These are phyloP conservation scores for Siniperca chuatsi DNA, from an alignment of 2,113 vertebrate genomes.

Conservation along the genomic window DNA sequence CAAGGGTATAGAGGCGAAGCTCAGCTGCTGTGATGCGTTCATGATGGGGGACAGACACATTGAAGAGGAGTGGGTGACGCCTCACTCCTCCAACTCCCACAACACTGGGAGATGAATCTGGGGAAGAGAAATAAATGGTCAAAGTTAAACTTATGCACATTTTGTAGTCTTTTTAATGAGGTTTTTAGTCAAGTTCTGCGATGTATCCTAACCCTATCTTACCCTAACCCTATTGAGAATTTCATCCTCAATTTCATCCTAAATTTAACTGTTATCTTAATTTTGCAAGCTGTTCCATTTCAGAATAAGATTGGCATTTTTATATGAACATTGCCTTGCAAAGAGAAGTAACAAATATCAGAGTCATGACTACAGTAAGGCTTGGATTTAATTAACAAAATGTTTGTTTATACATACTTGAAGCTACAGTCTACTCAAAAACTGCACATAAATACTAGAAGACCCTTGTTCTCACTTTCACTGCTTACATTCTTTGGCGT, in stretches of 20 bases:
- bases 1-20: constrained; percentile 93
- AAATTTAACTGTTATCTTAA: not conserved
- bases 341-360: not conserved
- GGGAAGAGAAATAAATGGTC: not conserved
- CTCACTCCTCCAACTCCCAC: constrained; percentile 84
- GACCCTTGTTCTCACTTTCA: not conserved
- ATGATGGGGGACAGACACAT: constrained; percentile 93
- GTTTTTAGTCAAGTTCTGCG: not conserved
- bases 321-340: not conserved
- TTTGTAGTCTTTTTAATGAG: not conserved
- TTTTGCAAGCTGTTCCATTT: not conserved
- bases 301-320: not conserved
- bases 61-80: constrained; percentile 94
- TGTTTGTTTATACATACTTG: not conserved
- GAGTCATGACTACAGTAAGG: not conserved
- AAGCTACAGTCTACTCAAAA: not conserved
- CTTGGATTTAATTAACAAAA: not conserved
- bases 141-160: not conserved
- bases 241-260: not conserved
- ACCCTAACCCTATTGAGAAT: not conserved
- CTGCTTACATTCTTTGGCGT: not conserved
- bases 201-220: not conserved
- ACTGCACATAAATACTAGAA: not conserved
- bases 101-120: constrained; percentile 88
- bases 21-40: constrained; percentile 93